phyloP scores from a whole-genome alignment of 2,113 vertebrate genomes.

The Otus sunia region DNA sequence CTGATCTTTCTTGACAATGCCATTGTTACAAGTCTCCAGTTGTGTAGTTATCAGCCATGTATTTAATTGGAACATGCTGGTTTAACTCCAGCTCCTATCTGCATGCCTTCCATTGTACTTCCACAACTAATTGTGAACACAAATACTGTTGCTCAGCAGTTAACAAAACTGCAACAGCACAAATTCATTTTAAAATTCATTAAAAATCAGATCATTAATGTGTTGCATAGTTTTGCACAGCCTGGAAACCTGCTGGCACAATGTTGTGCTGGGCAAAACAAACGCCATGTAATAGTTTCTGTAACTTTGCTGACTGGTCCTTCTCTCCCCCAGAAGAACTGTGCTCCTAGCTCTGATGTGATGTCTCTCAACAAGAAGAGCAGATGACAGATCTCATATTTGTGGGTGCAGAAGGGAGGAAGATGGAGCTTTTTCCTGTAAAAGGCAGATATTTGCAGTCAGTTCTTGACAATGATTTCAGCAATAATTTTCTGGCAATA shows the following conservation, averaged over 20 bases:
- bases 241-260: not conserved
- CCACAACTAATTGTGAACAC: not conserved
- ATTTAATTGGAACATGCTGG: not conserved
- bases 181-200: constrained; percentile 14
- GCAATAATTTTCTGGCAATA: not conserved
- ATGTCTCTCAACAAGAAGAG: not conserved
- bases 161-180: not conserved
- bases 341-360: not conserved
- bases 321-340: not conserved
- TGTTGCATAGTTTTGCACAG: not conserved
- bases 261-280: not conserved
- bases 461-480: not conserved
- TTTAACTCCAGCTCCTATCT: constrained; percentile 23
- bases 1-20: constrained; percentile 6
- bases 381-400: not conserved
- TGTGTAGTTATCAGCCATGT: not conserved
- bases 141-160: not conserved
- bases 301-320: not conserved
- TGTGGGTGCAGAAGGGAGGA: not conserved
- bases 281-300: not conserved
- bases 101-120: not conserved
- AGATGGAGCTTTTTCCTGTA: not conserved
- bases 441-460: not conserved
- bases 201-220: not conserved
- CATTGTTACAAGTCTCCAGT: not conserved